A percentile compares a stretch with the other conserved stretches of the same genome.
These are phyloP conservation scores for Drosophila varians DNA, from an alignment of 1,140 invertebrate species.

Conservation along the genomic window DNA sequence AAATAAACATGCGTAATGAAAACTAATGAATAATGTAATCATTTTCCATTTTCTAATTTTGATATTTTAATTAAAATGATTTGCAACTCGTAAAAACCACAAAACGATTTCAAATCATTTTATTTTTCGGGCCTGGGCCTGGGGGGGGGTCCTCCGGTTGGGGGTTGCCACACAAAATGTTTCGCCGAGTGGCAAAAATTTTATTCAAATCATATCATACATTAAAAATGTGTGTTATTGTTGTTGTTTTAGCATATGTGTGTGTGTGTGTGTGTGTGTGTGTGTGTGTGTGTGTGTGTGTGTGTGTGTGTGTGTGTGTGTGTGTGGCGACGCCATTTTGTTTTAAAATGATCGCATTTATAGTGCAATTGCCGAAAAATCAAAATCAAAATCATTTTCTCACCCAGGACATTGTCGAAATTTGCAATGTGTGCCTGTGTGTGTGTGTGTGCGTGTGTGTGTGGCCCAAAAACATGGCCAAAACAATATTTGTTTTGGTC, in stretches of 20 bases:
- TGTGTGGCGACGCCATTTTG: slow-evolving; percentile 62
- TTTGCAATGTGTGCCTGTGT: slow-evolving; percentile 5
- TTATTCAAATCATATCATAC: slow-evolving; percentile 78
- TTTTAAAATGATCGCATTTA: slow-evolving; percentile 80
- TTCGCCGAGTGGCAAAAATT: slow-evolving; percentile 39
- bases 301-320: too few relatives aligned
- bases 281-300: too few relatives aligned
- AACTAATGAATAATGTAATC: slow-evolving; percentile 84
- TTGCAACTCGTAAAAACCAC: slow-evolving; percentile 83
- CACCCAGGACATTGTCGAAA: slow-evolving; percentile 31
- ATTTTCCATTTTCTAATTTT: slow-evolving; percentile 83
- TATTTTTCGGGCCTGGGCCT: not conserved
- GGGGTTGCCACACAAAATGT: slow-evolving; percentile 2
- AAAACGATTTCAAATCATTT: slow-evolving; percentile 83
- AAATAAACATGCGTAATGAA: slow-evolving; percentile 81
- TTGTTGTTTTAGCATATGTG: too few relatives aligned
- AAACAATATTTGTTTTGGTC: slow-evolving; percentile 72
- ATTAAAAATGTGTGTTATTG: slow-evolving; percentile 45
- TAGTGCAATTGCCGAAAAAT: slow-evolving; percentile 68
- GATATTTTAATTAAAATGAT: slow-evolving; percentile 84
- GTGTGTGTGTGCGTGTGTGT: too few relatives aligned
- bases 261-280: too few relatives aligned
- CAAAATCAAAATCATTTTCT: slow-evolving; percentile 73
- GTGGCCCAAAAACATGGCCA: slow-evolving; percentile 55
- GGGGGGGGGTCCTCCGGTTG: not conserved